Conservation (phyloP, 2,113 vertebrate genomes). For the Emydocephalus ijimae region DNA sequence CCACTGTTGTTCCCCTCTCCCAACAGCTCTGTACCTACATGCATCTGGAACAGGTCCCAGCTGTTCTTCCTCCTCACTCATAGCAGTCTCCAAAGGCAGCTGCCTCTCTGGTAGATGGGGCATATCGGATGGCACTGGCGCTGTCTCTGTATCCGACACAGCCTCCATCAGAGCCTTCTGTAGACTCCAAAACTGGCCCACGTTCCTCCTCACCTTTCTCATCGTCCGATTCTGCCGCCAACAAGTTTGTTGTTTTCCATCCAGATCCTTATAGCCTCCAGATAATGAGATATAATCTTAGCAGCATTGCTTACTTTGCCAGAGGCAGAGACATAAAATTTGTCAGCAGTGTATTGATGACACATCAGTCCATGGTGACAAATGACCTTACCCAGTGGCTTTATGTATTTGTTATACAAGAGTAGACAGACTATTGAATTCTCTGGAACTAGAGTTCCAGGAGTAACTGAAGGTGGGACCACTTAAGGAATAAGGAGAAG, state of each 20-base stretch:
- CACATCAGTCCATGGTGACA: not conserved
- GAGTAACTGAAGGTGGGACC: not conserved
- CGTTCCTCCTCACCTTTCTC: too few relatives aligned
- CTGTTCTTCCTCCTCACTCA: too few relatives aligned
- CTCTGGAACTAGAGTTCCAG: not conserved
- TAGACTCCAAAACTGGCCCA: too few relatives aligned
- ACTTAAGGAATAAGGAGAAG: not conserved
- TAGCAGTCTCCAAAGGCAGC: too few relatives aligned
- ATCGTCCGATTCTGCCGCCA: too few relatives aligned
- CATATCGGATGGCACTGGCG: too few relatives aligned
- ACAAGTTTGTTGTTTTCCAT: not conserved
- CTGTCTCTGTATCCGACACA: too few relatives aligned
- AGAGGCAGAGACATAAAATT: not conserved
- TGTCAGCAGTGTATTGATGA: not conserved
- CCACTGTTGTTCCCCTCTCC: too few relatives aligned
- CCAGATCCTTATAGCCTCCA: not conserved
- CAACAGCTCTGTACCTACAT: too few relatives aligned
- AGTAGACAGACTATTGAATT: not conserved
- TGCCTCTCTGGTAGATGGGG: too few relatives aligned
- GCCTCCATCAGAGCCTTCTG: too few relatives aligned
- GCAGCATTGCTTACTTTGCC: not conserved
- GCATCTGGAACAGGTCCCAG: too few relatives aligned
- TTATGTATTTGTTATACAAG: not conserved
- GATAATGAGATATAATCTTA: not conserved
- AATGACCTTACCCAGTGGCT: not conserved